phyloP scores from a whole-genome alignment of 1,140 invertebrate genomes.

The Zaprionus kolodkinae region DNA sequence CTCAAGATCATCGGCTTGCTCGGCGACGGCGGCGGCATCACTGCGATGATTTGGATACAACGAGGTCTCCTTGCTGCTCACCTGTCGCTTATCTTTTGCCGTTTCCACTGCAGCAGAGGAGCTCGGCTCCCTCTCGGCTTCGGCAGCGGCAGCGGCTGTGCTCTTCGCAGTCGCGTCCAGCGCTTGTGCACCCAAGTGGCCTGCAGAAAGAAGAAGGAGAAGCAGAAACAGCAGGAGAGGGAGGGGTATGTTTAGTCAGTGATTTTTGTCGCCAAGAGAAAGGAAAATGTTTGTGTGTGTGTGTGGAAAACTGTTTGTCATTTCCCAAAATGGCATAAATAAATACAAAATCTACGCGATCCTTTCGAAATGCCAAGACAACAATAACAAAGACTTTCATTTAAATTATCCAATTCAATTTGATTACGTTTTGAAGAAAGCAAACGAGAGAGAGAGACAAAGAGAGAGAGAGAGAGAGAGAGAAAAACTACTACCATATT shows the following conservation, averaged over 20 bases:
- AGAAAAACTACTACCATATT: neutral
- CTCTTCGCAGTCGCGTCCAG: conserved; percentile 53
- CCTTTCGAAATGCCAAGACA: conserved; percentile 1
- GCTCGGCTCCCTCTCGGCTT: conserved; percentile 9
- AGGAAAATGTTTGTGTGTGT: neutral
- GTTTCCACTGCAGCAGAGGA: conserved; percentile 39
- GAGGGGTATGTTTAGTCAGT: conserved; percentile 5
- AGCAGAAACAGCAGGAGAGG: too few species aligned
- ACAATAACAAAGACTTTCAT: neutral
- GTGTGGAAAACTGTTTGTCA: conserved; percentile 4
- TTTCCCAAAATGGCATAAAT: conserved; percentile 9
- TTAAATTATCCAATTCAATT: conserved; percentile 3
- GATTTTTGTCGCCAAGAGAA: conserved; percentile 5
- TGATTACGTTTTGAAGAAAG: conserved; percentile 2
- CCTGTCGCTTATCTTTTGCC: conserved; percentile 79
- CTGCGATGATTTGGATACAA: conserved; percentile 77
- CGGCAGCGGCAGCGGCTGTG: conserved; percentile 41
- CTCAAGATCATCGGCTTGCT: conserved; percentile 70
- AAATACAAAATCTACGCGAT: conserved; percentile 6
- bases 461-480: neutral
- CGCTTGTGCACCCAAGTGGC: conserved; percentile 50
- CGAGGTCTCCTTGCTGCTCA: conserved; percentile 71
- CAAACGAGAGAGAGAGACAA: neutral
- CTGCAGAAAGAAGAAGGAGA: conserved; percentile 21
- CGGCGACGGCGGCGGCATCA: conserved; percentile 17